Percentiles rank a stretch among this genome's conserved stretches.
Evolutionary conservation across 1,140 invertebrate genomes (phyloP).

Genomic region (Zaprionus tsacasi): DNA sequence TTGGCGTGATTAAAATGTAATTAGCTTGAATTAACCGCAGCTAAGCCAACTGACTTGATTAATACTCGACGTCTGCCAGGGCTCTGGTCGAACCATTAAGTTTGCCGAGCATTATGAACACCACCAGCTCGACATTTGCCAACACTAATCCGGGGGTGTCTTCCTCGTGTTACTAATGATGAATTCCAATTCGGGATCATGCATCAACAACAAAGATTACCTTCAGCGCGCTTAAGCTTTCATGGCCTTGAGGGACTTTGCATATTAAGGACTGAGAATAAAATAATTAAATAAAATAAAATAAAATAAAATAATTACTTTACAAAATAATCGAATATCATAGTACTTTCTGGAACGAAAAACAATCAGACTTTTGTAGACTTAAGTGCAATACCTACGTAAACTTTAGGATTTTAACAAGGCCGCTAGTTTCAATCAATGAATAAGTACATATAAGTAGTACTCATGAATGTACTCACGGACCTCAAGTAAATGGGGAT

Average conservation of each 20-base stretch:
- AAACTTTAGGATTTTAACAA: no score
- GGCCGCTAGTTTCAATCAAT: no score
- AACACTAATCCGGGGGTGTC: neutral
- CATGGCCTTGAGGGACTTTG: neutral
- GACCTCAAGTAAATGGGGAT: no score
- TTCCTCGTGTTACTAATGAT: neutral
- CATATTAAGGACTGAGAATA: neutral
- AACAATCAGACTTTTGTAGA: no score
- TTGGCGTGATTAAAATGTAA: conserved; percentile 58
- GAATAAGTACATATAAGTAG: no score
- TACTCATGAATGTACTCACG: no score
- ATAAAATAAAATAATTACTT: neutral
- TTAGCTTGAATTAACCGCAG: conserved; percentile 58
- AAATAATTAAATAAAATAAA: no score
- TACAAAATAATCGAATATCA: neutral
- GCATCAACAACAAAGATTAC: neutral
- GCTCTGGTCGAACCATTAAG: neutral
- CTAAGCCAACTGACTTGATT: conserved; percentile 49
- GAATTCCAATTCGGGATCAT: neutral
- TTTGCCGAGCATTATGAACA: conserved; percentile 6
- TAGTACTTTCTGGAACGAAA: no score
- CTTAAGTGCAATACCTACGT: no score
- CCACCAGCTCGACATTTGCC: neutral
- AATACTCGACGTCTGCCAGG: conserved; percentile 20
- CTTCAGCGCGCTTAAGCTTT: neutral